phyloP scores from a whole-genome alignment of 1,140 invertebrate genomes.

The Zeugodacus cucurbitae region DNA sequence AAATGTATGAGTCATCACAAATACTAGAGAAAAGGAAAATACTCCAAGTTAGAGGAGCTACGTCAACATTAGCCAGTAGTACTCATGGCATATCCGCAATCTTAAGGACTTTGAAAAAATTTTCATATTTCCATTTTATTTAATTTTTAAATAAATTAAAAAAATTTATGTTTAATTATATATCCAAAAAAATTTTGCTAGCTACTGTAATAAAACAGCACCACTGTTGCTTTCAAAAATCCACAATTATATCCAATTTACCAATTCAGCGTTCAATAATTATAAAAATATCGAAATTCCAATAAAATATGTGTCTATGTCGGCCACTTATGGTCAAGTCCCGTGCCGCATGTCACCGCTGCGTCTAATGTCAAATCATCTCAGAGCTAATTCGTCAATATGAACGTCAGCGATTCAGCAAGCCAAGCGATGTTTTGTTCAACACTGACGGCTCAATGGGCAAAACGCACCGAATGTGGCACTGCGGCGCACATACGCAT shows the following conservation, averaged over 20 bases:
- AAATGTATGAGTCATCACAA: not conserved
- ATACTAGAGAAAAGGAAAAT: not conserved
- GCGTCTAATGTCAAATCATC: not conserved
- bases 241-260: no score
- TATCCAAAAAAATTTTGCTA: no score
- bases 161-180: no score
- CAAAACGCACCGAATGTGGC: not conserved
- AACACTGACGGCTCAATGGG: not conserved
- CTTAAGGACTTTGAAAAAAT: no score
- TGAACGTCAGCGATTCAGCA: not conserved
- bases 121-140: no score
- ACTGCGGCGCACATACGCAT: no score
- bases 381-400: not conserved
- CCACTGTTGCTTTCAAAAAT: no score
- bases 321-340: not conserved
- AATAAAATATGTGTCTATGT: not conserved
- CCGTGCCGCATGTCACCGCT: conserved; percentile 8
- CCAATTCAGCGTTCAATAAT: not conserved
- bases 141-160: no score
- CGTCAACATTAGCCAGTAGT: no score
- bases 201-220: no score
- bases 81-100: no score
- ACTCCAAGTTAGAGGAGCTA: not conserved
- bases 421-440: not conserved
- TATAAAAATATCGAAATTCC: not conserved